Conservation (phyloP, 2,888 invertebrate genomes). For the Chaetogeoica ovagalla region DNA sequence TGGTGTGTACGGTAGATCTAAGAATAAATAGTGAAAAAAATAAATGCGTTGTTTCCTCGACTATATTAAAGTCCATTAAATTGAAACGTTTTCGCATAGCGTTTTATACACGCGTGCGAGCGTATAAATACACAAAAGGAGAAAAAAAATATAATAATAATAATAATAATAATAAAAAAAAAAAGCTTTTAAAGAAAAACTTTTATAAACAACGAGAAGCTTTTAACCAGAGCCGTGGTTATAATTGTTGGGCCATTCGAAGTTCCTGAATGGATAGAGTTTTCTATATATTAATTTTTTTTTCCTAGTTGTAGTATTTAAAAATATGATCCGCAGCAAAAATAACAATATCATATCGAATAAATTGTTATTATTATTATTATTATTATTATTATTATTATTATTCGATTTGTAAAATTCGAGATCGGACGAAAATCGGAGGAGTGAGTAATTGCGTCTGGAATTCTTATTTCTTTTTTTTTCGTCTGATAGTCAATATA, state of each 20-base stretch:
- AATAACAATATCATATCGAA: not conserved
- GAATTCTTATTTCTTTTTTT: no score
- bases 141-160: not conserved
- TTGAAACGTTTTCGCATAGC: conserved; percentile 17
- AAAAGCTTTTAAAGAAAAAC: conserved; percentile 27
- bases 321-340: conserved; percentile 3
- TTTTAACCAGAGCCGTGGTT: conserved; percentile 20
- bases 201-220: conserved; percentile 40
- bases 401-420: no score
- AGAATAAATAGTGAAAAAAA: not conserved
- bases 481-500: no score
- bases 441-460: no score
- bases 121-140: not conserved
- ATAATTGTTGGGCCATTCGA: conserved; percentile 36
- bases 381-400: no score
- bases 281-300: not conserved
- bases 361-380: not conserved
- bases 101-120: not conserved
- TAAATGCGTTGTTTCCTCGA: conserved; percentile 12
- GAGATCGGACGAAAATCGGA: no score
- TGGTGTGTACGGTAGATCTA: not conserved
- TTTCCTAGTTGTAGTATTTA: not conserved
- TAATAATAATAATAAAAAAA: not conserved
- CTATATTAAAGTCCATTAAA: conserved; percentile 18
- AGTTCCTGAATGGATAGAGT: not conserved